Percentiles rank a stretch among this genome's conserved stretches.
Evolutionary conservation across 2,888 invertebrate species (phyloP).

Genomic region (Agrypnus murinus): DNA sequence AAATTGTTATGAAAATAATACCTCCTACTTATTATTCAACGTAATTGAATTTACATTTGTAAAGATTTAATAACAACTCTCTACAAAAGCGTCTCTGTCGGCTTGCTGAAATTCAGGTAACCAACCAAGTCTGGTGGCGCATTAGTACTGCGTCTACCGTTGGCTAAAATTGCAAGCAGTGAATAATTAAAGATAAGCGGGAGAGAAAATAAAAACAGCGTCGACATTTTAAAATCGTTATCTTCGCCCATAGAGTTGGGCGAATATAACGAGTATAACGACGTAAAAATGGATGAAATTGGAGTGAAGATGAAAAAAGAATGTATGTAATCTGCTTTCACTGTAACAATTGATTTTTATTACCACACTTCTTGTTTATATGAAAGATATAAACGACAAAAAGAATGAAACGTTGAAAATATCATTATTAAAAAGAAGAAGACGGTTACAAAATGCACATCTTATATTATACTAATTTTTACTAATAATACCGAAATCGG

Average conservation of each 20-base stretch:
- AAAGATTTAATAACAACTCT: slow-evolving; percentile 37
- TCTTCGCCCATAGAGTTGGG: slow-evolving; percentile 17
- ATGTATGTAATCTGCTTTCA: not conserved
- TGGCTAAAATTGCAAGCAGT: slow-evolving; percentile 28
- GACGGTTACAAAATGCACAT: too few species aligned
- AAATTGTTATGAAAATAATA: slow-evolving; percentile 30
- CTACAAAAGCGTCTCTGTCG: slow-evolving; percentile 13
- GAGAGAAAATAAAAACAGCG: slow-evolving; percentile 30
- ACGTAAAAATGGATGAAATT: slow-evolving; percentile 17
- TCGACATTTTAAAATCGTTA: slow-evolving; percentile 32
- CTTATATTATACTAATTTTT: too few species aligned
- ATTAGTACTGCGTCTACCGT: slow-evolving; percentile 19
- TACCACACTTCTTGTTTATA: too few species aligned
- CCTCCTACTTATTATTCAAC: slow-evolving; percentile 28
- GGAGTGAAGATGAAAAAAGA: slow-evolving; percentile 7
- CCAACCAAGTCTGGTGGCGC: slow-evolving; percentile 18
- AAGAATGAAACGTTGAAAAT: too few species aligned
- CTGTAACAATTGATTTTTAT: too few species aligned
- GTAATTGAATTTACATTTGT: slow-evolving; percentile 38
- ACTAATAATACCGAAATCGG: too few species aligned
- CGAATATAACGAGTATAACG: slow-evolving; percentile 9
- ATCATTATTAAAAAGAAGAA: too few species aligned
- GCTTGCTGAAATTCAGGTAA: slow-evolving; percentile 31
- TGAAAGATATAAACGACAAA: too few species aligned
- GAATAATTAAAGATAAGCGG: slow-evolving; percentile 35